These are phyloP conservation scores for Ursus arctos DNA, from an alignment of 2,113 vertebrate species.

Conservation along the genomic window DNA sequence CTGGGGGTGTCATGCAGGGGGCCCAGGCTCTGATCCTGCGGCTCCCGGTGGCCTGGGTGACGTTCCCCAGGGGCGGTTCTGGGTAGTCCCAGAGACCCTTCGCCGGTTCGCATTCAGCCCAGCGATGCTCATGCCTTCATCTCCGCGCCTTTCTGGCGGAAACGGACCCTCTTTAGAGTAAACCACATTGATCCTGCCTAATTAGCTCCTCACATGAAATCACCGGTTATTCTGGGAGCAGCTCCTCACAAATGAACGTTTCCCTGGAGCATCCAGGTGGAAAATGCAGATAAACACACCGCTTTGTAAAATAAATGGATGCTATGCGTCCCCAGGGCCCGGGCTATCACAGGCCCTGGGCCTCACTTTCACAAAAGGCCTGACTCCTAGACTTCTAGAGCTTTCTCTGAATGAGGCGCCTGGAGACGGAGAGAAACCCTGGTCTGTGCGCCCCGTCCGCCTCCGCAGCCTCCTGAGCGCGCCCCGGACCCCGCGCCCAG, in stretches of 20 bases:
- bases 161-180: not conserved
- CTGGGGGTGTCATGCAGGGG: not conserved
- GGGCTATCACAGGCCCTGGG: not conserved
- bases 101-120: not conserved
- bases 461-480: rapidly evolving
- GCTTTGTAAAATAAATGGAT: conserved; percentile 31
- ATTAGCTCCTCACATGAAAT: conserved; percentile 39
- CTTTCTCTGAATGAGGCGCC: not conserved
- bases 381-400: not conserved
- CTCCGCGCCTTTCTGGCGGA: not conserved
- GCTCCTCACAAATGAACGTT: not conserved
- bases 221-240: not conserved
- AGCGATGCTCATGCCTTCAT: rapidly evolving
- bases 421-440: not conserved
- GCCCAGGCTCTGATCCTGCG: not conserved
- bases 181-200: conserved; percentile 10
- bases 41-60: not conserved
- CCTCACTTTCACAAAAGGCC: not conserved
- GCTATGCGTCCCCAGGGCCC: not conserved
- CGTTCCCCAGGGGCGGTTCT: rapidly evolving
- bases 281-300: conserved; percentile 19
- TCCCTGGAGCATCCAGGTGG: not conserved
- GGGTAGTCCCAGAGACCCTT: not conserved
- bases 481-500: rapidly evolving
- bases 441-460: rapidly evolving